Conservation (phyloP, 1,140 invertebrate species). For the Trichomalopsis sarcophagae region DNA sequence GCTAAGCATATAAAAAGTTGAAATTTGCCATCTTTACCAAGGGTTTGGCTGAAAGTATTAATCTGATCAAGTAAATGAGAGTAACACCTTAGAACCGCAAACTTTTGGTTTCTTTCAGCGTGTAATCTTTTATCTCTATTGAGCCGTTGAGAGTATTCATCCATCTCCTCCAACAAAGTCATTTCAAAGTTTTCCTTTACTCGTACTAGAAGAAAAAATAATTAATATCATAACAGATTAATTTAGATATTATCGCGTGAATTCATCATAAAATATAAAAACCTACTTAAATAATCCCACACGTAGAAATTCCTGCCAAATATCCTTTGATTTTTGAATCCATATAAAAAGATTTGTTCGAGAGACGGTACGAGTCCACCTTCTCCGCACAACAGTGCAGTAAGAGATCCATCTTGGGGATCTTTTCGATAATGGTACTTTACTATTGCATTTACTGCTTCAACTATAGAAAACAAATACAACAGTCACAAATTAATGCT, state of each 20-base stretch:
- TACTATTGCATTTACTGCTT: conserved; percentile 97
- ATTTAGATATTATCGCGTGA: not conserved
- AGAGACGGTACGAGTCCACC: conserved; percentile 93
- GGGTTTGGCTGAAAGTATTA: conserved; percentile 85
- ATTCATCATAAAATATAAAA: not conserved
- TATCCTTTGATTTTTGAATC: conserved; percentile 92
- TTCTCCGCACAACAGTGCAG: conserved; percentile 95
- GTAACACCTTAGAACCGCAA: conserved; percentile 84
- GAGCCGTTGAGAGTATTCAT: conserved; percentile 69
- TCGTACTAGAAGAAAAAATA: conserved; percentile 77
- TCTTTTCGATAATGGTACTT: conserved; percentile 94
- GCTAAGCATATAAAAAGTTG: conserved; percentile 95
- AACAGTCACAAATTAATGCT: not conserved
- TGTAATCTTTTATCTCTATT: conserved; percentile 67
- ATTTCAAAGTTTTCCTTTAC: conserved; percentile 91
- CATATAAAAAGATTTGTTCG: conserved; percentile 95
- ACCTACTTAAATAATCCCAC: conserved; percentile 97
- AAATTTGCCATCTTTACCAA: conserved; percentile 99
- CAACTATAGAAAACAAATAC: conserved; percentile 76
- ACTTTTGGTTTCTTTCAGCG: conserved; percentile 75
- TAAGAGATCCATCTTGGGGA: conserved; percentile 90
- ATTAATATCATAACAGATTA: not conserved
- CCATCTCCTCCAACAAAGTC: conserved; percentile 79
- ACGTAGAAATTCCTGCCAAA: conserved; percentile 96
- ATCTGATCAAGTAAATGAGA: conserved; percentile 90